Base-by-base conservation (phyloP, 2,113 vertebrate species). In the Stigmatopora argus region DNA sequence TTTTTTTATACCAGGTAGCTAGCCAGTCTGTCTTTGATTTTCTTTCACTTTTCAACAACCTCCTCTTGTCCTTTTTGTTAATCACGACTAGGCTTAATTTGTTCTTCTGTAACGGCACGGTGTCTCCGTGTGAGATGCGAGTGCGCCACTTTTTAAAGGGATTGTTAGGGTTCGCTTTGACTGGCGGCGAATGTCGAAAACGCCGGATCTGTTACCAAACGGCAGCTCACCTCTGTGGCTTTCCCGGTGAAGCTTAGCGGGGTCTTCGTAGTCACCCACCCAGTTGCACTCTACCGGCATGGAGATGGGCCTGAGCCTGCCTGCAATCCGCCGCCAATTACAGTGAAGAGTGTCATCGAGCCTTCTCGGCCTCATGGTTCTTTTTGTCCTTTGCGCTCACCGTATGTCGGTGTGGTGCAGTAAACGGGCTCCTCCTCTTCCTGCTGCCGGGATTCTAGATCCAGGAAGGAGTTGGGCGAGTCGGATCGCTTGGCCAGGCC, bases 261-360 rank as follows among this genome's bases (percentile, higher is more conserved):
- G 94, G 85, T 99, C 97, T 91, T 99, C 95, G 81, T 96, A 95
- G 89, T 98, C 95, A 87, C 94, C 97, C 85, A 94, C 95, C 95
- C 97, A 98, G 89, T 94, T 98, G 90, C 96, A 98, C 91, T 99
- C 96, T 85, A 96, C 94, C 71, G 96, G 96, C 96, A 98, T 97
- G 82, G 96, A 98, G 88, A 96, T 96, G 84, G 96, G 96, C 81
- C 96, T 92, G 84, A 98, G 88, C 78, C 96, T 94, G 82, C 95
- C 96, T 97, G 84, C 83, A 91, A 87, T 73, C 80, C 70, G 17
- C 73, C 67, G 76, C 71, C 63, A 78, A 58, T 76, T 60, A 66
- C 7, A 59, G 17, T 17, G 4, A n/a, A 65, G n/a, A 62, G 11
- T 52, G 51, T 5, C 35, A 14, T 49, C 3, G 19, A 68, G 46